These are phyloP conservation scores for Sebastes hubbsi DNA, from an alignment of 2,797 vertebrate genomes.

Conservation along the genomic window DNA sequence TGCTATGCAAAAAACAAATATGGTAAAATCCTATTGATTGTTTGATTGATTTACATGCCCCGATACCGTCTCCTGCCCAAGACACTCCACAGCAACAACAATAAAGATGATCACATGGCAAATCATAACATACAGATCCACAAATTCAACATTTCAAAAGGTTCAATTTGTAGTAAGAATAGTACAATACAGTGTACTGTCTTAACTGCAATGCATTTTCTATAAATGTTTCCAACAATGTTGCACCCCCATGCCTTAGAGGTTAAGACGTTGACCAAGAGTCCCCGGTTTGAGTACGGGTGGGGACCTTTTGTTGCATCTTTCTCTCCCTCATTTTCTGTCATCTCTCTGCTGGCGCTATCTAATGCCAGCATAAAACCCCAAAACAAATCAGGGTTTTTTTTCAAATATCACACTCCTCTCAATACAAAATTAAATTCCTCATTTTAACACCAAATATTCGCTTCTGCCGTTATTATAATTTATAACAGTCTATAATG, in stretches of 20 bases:
- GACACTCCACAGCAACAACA: background rate
- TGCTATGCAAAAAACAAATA: background rate
- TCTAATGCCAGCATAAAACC: background rate
- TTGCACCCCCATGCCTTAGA: too few species aligned
- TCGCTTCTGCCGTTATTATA: too few species aligned
- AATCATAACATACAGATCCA: background rate
- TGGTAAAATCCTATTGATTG: background rate
- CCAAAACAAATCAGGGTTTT: background rate
- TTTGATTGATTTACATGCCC: background rate
- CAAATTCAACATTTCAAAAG: background rate
- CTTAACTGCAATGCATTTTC: background rate
- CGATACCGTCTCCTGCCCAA: background rate
- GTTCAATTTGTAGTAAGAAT: background rate
- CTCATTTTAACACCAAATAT: too few species aligned
- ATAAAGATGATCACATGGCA: too few species aligned
- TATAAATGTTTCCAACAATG: too few species aligned
- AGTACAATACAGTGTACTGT: background rate
- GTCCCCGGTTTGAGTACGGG: background rate
- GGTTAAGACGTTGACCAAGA: background rate
- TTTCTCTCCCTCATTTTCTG: background rate
- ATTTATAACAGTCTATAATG: too few species aligned
- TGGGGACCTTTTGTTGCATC: background rate
- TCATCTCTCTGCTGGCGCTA: background rate
- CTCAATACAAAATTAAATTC: too few species aligned
- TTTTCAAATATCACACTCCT: background rate